Evolutionary conservation across 2,113 vertebrate species (phyloP).

Genomic region (Paraplagusia blochii): DNA sequence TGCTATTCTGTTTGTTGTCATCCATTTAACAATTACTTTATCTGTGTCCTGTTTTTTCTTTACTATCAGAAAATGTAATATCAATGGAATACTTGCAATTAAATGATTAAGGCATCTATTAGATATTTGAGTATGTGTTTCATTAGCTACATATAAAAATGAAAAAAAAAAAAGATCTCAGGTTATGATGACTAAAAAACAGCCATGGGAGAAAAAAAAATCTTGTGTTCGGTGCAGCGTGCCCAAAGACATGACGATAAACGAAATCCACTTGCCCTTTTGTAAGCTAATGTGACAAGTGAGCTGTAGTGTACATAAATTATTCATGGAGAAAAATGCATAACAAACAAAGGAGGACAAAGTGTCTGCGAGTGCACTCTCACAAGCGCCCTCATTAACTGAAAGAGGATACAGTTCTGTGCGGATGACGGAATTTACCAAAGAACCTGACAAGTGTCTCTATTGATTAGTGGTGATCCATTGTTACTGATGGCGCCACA

Average conservation of each 20-base stretch:
- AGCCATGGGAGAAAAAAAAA: background rate
- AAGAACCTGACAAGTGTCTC: slow-evolving; percentile 40
- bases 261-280: slow-evolving; percentile 56
- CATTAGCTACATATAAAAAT: too few species aligned
- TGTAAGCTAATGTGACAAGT: slow-evolving; percentile 64
- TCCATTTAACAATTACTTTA: too few species aligned
- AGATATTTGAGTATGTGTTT: too few species aligned
- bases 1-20: too few species aligned
- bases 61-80: too few species aligned
- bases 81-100: too few species aligned
- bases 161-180: too few species aligned
- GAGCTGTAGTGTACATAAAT: slow-evolving; percentile 70
- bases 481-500: slow-evolving; percentile 8
- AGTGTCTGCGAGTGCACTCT: slow-evolving; percentile 74
- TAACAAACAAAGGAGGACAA: slow-evolving; percentile 76
- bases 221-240: slow-evolving; percentile 12
- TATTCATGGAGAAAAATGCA: slow-evolving; percentile 74
- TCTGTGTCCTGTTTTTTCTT: too few species aligned
- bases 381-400: slow-evolving; percentile 65
- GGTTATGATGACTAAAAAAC: background rate
- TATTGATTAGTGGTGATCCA: slow-evolving; percentile 44
- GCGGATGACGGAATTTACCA: slow-evolving; percentile 45
- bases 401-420: slow-evolving; percentile 70
- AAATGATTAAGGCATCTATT: too few species aligned
- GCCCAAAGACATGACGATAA: slow-evolving; percentile 42